These are phyloP conservation scores for Nipponacmea schrenckii DNA, from an alignment of 2,888 invertebrate genomes.

Conservation along the genomic window DNA sequence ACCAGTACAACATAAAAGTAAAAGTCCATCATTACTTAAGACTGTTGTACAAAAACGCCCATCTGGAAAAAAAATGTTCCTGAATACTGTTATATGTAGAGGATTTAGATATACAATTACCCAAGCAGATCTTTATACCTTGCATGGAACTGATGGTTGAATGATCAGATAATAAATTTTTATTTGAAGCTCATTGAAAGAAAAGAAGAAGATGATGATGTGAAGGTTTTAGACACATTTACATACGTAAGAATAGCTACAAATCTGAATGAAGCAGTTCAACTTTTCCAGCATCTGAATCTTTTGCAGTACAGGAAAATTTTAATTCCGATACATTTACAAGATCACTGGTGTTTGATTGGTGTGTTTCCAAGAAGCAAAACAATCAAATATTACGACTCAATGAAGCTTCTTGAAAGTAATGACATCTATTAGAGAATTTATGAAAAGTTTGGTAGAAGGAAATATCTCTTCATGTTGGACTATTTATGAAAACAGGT, in stretches of 20 bases:
- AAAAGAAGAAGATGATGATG: neutral
- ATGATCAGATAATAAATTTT: neutral
- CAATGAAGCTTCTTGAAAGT: neutral
- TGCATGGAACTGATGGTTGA: conserved; percentile 1
- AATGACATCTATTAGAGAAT: neutral
- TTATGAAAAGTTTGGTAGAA: neutral
- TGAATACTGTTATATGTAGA: neutral
- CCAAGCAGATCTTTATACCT: neutral
- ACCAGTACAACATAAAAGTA: too few species aligned
- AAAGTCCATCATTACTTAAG: too few species aligned
- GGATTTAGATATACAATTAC: neutral
- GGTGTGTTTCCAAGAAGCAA: neutral
- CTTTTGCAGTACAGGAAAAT: neutral
- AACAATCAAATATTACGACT: neutral
- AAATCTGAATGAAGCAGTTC: neutral
- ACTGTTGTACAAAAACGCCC: too few species aligned
- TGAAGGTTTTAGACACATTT: neutral
- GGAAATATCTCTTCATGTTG: neutral
- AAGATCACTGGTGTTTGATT: neutral
- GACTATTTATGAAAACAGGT: neutral
- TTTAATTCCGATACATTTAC: neutral
- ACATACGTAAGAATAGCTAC: neutral
- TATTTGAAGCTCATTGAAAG: neutral
- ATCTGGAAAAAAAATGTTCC: too few species aligned
- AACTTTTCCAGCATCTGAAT: neutral